These are phyloP conservation scores for Cheilosia grossa DNA, from an alignment of 2,888 invertebrate species.

Conservation along the genomic window DNA sequence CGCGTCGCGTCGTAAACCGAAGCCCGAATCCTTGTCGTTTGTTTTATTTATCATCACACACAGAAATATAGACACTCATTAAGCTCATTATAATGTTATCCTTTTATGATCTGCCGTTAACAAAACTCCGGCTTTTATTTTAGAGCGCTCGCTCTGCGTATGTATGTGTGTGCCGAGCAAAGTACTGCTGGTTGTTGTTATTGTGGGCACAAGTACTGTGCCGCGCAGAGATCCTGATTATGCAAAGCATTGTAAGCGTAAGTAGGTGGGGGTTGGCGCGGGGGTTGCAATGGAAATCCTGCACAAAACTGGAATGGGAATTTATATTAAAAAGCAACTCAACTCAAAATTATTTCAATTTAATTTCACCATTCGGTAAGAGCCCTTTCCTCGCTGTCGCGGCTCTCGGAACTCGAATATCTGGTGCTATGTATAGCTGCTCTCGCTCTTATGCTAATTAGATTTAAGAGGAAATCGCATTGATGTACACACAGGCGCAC, in stretches of 20 bases:
- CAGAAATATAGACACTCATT: constrained; percentile 71
- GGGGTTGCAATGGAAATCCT: not conserved
- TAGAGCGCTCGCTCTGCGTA: constrained; percentile 20
- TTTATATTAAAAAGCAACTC: constrained; percentile 69
- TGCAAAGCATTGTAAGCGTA: constrained; percentile 45
- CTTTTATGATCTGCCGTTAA: constrained; percentile 71
- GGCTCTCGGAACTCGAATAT: constrained; percentile 11
- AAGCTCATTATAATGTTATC: constrained; percentile 73
- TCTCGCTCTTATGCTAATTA: constrained; percentile 67
- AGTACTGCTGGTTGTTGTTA: constrained; percentile 40
- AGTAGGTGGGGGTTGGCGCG: not conserved
- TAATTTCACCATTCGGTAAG: constrained; percentile 53
- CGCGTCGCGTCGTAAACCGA: constrained; percentile 33
- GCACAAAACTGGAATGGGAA: constrained; percentile 10
- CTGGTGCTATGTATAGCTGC: not conserved
- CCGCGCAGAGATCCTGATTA: constrained; percentile 59
- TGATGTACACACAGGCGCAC: not conserved
- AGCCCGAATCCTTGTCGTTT: constrained; percentile 60
- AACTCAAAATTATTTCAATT: constrained; percentile 70
- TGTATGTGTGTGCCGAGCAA: not conserved
- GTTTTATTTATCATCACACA: constrained; percentile 70
- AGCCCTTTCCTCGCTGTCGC: not conserved
- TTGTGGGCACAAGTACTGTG: constrained; percentile 13
- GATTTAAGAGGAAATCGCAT: constrained; percentile 64
- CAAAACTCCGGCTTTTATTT: constrained; percentile 71